Evolutionary conservation across 2,797 vertebrate species (phyloP).

Genomic region (Chelon labrosus): DNA sequence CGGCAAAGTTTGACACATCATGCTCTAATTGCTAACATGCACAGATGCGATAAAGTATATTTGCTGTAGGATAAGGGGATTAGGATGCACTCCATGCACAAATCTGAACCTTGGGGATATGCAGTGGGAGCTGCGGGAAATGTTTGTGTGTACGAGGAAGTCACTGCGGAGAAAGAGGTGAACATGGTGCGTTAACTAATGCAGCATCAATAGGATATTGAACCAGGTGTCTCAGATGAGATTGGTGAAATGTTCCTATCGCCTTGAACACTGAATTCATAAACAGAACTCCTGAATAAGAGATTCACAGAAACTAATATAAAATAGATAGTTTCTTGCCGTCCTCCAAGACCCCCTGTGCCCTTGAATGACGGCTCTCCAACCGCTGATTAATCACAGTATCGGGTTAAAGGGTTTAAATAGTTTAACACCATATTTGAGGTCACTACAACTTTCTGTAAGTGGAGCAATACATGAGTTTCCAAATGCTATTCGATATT

Average conservation of each 20-base stretch:
- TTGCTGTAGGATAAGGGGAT: slow-evolving; percentile 71
- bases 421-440: slow-evolving; percentile 37
- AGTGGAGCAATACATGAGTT: slow-evolving; percentile 38
- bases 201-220: slow-evolving; percentile 65
- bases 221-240: slow-evolving; percentile 62
- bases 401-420: slow-evolving; percentile 40
- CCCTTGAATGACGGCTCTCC: slow-evolving; percentile 35
- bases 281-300: slow-evolving; percentile 47
- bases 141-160: slow-evolving; percentile 50
- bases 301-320: slow-evolving; percentile 69
- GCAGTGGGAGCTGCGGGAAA: slow-evolving; percentile 35
- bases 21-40: slow-evolving; percentile 73
- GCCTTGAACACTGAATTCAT: slow-evolving; percentile 58
- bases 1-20: slow-evolving; percentile 73
- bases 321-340: slow-evolving; percentile 43
- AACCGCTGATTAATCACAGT: slow-evolving; percentile 40
- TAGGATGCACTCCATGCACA: slow-evolving; percentile 62
- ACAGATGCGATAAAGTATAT: slow-evolving; percentile 73
- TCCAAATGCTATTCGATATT: slow-evolving; percentile 33
- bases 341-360: slow-evolving; percentile 26
- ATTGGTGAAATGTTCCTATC: slow-evolving; percentile 50
- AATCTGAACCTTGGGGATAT: slow-evolving; percentile 48
- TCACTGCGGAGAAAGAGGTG: slow-evolving; percentile 33
- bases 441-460: slow-evolving; percentile 34
- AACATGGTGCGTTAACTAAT: slow-evolving; percentile 52